phyloP scores from a whole-genome alignment of 2,888 invertebrate genomes.

The Cryptus armator region DNA sequence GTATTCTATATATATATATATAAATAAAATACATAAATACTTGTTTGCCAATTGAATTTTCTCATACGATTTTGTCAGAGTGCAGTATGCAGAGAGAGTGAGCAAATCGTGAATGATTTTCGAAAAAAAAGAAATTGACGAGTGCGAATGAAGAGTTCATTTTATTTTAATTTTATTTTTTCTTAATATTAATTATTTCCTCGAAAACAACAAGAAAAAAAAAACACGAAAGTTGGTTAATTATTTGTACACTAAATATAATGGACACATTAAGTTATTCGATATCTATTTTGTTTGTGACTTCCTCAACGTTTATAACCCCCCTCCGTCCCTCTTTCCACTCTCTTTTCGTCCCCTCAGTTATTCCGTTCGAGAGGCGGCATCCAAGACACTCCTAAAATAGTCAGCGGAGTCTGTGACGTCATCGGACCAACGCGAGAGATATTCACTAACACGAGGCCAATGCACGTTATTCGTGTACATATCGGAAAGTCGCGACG shows the following conservation, averaged over 20 bases:
- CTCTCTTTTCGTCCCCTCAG: slow-evolving; percentile 40
- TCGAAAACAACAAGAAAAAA: slow-evolving; percentile 27
- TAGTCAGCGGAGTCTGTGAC: slow-evolving; percentile 81
- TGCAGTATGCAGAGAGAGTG: neutral
- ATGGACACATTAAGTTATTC: slow-evolving; percentile 80
- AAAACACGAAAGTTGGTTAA: slow-evolving; percentile 76
- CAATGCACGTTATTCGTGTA: slow-evolving; percentile 4
- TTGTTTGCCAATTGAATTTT: slow-evolving; percentile 23
- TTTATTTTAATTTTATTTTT: slow-evolving; percentile 21
- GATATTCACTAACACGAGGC: slow-evolving; percentile 71
- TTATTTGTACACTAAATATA: slow-evolving; percentile 83
- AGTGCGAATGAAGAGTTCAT: slow-evolving; percentile 41
- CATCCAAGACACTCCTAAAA: slow-evolving; percentile 82
- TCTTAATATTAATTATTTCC: slow-evolving; percentile 41
- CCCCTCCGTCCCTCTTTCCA: slow-evolving; percentile 1
- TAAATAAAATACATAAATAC: neutral
- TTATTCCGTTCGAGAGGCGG: slow-evolving; percentile 67
- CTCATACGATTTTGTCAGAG: slow-evolving; percentile 25
- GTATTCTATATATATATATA: neutral
- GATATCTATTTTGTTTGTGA: slow-evolving; percentile 74
- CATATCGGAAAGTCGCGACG: slow-evolving; percentile 2
- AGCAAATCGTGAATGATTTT: neutral
- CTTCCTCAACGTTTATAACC: slow-evolving; percentile 48
- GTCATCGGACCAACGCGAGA: slow-evolving; percentile 79
- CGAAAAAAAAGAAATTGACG: neutral